Evolutionary conservation across 1,140 invertebrate genomes (phyloP), one percentile per base, ranked within the genome.

Genomic region (Thaumetopoea pityocampa): DNA sequence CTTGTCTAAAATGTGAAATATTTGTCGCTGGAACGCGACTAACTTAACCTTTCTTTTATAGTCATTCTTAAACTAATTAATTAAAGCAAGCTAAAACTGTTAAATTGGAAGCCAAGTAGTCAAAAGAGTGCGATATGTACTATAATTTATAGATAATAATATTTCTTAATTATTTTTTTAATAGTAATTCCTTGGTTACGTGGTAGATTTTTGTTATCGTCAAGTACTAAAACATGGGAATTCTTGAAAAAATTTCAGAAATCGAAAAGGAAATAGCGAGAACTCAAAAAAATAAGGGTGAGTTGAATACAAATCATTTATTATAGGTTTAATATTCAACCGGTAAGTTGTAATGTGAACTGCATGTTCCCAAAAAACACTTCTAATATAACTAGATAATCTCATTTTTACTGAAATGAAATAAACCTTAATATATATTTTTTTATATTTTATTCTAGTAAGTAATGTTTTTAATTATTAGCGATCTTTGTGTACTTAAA

Each of bases 261-360:
- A 98, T 99, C 41, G 97, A 99, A 80, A 93, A 92, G 62, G 98
- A 99, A 92, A 99, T 99, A 33, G 93, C 96, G 3, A 87, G 97
- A 58, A 99, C 98, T 12, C 98, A 99, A 83, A 99, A 99, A 86
- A 99, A 99, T 87, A 99, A 99, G 94, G 97, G 97, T 98, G 87
- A 47, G 23, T 7, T 36, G 8, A 16, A 10, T 23, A 34, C 17
- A 11, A 11, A 22, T n/a, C n/a, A n/a, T n/a, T n/a, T n/a, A n/a
- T n/a, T n/a, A n/a, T n/a, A n/a, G n/a, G n/a, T n/a, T n/a, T n/a
- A n/a, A n/a, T n/a, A n/a, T n/a, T n/a, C n/a, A n/a, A n/a, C n/a
- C n/a, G n/a, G n/a, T n/a, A n/a, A n/a, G n/a, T n/a, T n/a, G n/a
- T n/a, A n/a, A n/a, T n/a, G n/a, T n/a, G n/a, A n/a, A n/a, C n/a